Evolutionary conservation across 2,888 invertebrate genomes (phyloP).

Genomic region (Bembecia ichneumoniformis): DNA sequence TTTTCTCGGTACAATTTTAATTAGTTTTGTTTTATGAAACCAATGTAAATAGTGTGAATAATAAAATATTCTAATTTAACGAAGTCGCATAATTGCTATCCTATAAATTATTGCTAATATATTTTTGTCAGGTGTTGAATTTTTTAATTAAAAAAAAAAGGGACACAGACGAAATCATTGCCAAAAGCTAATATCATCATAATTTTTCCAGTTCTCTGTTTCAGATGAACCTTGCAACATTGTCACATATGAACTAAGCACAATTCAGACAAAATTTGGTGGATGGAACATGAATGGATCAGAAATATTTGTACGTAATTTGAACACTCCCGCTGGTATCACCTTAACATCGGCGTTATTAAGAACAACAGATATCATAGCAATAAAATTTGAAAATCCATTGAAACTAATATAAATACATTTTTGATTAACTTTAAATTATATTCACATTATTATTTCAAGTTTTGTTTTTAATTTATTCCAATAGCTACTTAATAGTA

Average conservation of each 20-base stretch:
- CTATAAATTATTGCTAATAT: too few relatives aligned
- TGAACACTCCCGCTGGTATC: constrained; percentile 42
- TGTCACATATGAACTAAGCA: constrained; percentile 45
- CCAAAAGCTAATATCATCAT: too few relatives aligned
- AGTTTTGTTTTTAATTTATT: not conserved
- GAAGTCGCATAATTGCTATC: too few relatives aligned
- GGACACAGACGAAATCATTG: too few relatives aligned
- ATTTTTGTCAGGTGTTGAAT: too few relatives aligned
- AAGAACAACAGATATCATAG: constrained; percentile 44
- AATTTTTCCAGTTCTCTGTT: constrained; percentile 7
- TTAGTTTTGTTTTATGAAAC: too few relatives aligned
- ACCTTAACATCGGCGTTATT: constrained; percentile 39
- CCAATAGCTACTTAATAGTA: not conserved
- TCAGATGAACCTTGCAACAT: constrained; percentile 44
- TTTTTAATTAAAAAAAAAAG: too few relatives aligned
- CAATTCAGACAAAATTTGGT: constrained; percentile 36
- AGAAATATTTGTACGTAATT: constrained; percentile 38
- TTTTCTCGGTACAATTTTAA: too few relatives aligned
- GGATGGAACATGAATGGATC: constrained; percentile 47
- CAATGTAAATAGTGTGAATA: too few relatives aligned
- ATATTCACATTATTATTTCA: not conserved
- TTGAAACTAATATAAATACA: constrained; percentile 4
- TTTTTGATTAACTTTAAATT: not conserved
- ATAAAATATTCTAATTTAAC: too few relatives aligned
- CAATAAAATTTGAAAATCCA: constrained; percentile 38